Percentiles rank a stretch among this genome's conserved stretches.
phyloP scores from a whole-genome alignment of 1,140 invertebrate genomes.

The Chionoecetes opilio region DNA sequence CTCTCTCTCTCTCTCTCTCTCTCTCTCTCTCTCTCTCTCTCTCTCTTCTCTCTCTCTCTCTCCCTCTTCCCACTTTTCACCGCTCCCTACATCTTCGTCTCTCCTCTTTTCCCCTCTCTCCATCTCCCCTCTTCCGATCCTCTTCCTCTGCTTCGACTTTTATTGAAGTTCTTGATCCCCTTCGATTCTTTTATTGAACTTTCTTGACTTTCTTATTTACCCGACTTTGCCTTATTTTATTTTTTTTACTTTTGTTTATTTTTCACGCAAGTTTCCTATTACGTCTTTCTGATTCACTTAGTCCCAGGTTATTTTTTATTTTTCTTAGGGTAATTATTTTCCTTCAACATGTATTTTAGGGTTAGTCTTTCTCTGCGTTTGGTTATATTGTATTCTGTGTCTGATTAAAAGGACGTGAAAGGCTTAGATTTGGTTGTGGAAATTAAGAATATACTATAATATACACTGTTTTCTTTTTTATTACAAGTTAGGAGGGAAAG shows the following conservation, averaged over 20 bases:
- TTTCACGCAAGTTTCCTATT: slow-evolving; percentile 6
- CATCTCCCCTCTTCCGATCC: neutral
- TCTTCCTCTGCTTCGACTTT: slow-evolving; percentile 38
- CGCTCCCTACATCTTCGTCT: neutral
- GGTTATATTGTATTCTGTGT: neutral
- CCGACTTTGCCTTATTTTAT: no score
- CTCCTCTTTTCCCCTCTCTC: neutral
- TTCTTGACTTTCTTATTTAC: neutral
- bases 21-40: slow-evolving; percentile 22
- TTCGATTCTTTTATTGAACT: neutral
- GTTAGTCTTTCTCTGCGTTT: neutral
- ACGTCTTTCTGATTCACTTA: neutral
- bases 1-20: slow-evolving; percentile 41
- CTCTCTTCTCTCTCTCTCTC: neutral
- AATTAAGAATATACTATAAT: no score
- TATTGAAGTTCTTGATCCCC: slow-evolving; percentile 3
- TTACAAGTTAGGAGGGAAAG: no score
- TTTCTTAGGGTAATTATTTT: neutral
- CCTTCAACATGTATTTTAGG: neutral
- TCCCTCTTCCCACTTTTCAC: neutral
- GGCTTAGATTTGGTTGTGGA: neutral
- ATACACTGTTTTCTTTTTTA: no score
- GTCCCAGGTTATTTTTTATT: neutral
- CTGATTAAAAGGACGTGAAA: neutral
- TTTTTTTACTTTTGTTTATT: neutral